These are phyloP conservation scores for Fistularia commersonii DNA, from an alignment of 2,797 vertebrate genomes.

Conservation along the genomic window DNA sequence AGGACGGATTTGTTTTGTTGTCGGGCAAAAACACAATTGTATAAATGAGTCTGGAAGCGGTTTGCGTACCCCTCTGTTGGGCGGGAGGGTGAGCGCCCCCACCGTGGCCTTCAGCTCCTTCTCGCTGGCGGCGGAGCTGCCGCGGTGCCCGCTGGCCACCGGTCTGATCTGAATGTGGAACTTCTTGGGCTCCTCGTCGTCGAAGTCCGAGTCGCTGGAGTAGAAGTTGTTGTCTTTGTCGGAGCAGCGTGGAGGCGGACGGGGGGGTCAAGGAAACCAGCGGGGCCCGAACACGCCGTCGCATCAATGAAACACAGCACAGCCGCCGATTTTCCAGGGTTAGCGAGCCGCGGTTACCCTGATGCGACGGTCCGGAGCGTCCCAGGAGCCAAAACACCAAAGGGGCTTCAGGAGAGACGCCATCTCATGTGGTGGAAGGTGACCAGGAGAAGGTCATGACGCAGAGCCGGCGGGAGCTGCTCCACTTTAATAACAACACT, in stretches of 20 bases:
- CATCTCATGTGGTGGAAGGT: no score
- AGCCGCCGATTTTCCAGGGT: no score
- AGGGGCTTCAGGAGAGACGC: no score
- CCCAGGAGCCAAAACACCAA: no score
- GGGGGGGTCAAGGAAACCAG: slow-evolving; percentile 51
- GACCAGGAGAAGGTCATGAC: no score
- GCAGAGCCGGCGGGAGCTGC: no score
- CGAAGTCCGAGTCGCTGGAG: slow-evolving; percentile 93
- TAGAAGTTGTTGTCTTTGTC: slow-evolving; percentile 81
- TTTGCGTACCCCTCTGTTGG: slow-evolving; percentile 69
- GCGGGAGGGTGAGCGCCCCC: slow-evolving; percentile 84
- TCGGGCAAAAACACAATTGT: neutral
- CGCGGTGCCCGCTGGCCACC: slow-evolving; percentile 62
- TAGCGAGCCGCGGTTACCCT: no score
- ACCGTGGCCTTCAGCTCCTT: slow-evolving; percentile 88
- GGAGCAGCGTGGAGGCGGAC: slow-evolving; percentile 57
- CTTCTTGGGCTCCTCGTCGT: slow-evolving; percentile 89
- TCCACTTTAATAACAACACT: no score
- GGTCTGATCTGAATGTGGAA: slow-evolving; percentile 91
- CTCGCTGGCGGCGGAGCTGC: slow-evolving; percentile 74
- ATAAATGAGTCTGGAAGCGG: slow-evolving; percentile 18
- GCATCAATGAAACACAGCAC: no score
- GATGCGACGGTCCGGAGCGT: no score
- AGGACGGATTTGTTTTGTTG: neutral
- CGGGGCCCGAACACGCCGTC: neutral